Base-by-base conservation (phyloP, 2,888 invertebrate genomes). In the Callinectes sapidus region DNA sequence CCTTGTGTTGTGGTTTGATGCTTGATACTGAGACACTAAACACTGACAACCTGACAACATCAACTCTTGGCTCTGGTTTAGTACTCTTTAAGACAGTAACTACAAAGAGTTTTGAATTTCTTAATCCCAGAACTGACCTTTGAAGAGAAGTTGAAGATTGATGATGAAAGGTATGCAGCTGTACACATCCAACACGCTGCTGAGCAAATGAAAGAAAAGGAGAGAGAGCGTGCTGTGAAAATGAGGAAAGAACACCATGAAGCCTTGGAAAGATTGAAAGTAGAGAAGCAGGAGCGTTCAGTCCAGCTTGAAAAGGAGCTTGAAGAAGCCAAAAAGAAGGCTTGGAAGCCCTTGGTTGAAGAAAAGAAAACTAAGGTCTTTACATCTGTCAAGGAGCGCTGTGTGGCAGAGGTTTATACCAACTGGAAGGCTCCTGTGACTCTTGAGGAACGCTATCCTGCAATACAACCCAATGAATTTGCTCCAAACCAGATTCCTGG, bases 401-500 rank as follows among this genome's bases (percentile, higher is more conserved):
- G 93, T 42, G 91, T 94, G 23, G 93, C 91, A 71, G 91, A 94
- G 85, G 91, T 94, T 28, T 94, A 94, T 85, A 71, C 92, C 1
- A 93, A 93, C 86, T 94, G 94, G 94, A 94, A 93, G 42, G 48
- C 91, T 42, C 93, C 92, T 35, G 87, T 92, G 77, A 89, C 88
- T 28, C 66, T 94, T 85, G 94, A 94, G 42, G 94, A 94, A 89
- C 85, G 77, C 39, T 94, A 94, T 87, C 94, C 94, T 77, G 92
- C 92, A 91, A 89, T 94, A 18, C 90, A 92, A 55, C 92, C 94
- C 13, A 91, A 89, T 86, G 94, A 94, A 89, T 94, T 94, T 94
- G 92, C 94, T 48, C 94, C 94, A 8, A 94, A 93, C 85, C 93
- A 93, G 48, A 93, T 94, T 87, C 94, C 94, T 87, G 94, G 94